Evolutionary conservation across 1,140 invertebrate species (phyloP).

Genomic region (Drosophila pectinifera): DNA sequence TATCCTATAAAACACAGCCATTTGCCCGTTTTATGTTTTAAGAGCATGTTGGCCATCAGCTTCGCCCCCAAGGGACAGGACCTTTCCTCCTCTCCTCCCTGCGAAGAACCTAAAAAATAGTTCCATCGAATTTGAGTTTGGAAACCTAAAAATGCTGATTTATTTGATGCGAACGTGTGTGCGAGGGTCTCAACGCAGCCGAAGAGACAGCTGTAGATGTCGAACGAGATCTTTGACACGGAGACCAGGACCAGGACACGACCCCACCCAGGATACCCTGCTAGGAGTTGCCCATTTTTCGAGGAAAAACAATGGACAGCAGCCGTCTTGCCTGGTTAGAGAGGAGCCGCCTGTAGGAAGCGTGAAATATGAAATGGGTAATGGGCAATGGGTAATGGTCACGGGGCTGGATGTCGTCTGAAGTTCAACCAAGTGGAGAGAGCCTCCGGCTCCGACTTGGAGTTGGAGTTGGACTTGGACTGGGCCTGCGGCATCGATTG

Average conservation of each 20-base stretch:
- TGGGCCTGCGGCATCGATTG: constrained; percentile 55
- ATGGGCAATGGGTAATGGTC: constrained; percentile 9
- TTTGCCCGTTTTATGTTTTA: constrained; percentile 10
- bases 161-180: constrained; percentile 20
- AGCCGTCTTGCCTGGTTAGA: constrained; percentile 7
- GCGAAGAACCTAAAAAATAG: constrained; percentile 8
- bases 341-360: constrained; percentile 19
- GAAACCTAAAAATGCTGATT: constrained; percentile 23
- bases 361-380: constrained; percentile 61
- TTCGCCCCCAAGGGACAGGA: neutral
- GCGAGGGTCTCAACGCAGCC: constrained; percentile 4
- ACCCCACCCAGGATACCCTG: neutral
- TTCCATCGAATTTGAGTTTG: constrained; percentile 17
- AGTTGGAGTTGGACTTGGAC: neutral
- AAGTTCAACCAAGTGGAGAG: constrained; percentile 14
- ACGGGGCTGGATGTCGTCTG: neutral
- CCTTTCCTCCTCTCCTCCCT: neutral
- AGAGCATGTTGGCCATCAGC: neutral
- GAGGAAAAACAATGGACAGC: constrained; percentile 9
- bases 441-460: neutral
- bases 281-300: neutral
- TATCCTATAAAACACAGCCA: neutral
- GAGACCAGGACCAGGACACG: constrained; percentile 7
- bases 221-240: constrained; percentile 15
- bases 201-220: constrained; percentile 17